phyloP scores from a whole-genome alignment of 2,113 vertebrate species.

The Capra hircus region DNA sequence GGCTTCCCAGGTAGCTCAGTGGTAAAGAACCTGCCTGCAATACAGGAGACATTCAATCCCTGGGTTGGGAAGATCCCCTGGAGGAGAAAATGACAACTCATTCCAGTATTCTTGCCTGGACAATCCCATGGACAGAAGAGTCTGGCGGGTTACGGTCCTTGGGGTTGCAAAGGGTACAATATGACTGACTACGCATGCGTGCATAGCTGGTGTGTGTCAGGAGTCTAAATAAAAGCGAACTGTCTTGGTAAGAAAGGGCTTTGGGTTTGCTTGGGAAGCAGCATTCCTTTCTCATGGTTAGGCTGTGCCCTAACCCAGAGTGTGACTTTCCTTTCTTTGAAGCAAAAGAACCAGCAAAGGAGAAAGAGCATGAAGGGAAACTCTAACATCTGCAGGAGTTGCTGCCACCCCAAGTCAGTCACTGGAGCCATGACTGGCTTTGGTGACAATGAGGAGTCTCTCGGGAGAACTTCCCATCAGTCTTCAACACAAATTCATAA shows the following conservation, averaged over 20 bases:
- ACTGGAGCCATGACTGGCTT: neutral
- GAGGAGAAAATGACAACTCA: neutral
- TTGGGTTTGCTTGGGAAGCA: neutral
- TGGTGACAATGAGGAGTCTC: neutral
- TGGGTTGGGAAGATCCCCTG: neutral
- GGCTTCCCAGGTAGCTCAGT: neutral
- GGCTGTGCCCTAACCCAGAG: neutral
- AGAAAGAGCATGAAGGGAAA: neutral
- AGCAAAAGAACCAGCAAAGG: neutral
- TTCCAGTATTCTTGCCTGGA: neutral
- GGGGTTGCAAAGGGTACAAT: neutral
- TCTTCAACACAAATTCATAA: neutral
- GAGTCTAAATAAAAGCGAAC: neutral
- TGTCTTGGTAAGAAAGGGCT: neutral
- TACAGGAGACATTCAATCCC: neutral
- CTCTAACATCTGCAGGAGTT: neutral
- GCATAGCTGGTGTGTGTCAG: fast-evolving
- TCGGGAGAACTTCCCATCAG: neutral
- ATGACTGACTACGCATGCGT: fast-evolving
- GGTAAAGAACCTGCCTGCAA: neutral
- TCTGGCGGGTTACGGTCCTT: fast-evolving
- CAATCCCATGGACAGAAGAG: neutral
- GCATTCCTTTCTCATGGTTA: neutral
- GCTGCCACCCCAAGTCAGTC: neutral
- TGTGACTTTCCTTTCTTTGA: neutral